Evolutionary conservation across 2,797 vertebrate genomes (phyloP).

Genomic region (Melanotaenia pygmaea): DNA sequence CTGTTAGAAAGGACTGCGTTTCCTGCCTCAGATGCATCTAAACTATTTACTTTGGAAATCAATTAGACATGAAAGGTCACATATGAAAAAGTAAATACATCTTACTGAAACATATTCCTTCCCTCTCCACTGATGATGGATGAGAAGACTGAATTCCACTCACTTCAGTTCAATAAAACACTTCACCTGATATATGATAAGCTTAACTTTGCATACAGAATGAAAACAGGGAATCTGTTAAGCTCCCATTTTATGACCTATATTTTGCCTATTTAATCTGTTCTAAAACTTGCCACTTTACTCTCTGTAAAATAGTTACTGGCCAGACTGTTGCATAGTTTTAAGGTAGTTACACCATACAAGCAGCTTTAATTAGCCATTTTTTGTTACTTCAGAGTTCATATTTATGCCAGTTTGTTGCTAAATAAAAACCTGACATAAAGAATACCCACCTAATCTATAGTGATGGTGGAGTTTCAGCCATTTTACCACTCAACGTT

Average conservation of each 20-base stretch:
- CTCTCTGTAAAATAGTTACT: not conserved
- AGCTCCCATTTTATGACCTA: not conserved
- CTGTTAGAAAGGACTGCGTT: constrained; percentile 12
- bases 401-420: too few relatives aligned
- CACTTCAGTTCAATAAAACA: not conserved
- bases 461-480: too few relatives aligned
- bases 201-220: constrained; percentile 5
- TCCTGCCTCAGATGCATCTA: constrained; percentile 7
- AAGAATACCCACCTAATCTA: too few relatives aligned
- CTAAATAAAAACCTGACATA: too few relatives aligned
- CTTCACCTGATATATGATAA: not conserved
- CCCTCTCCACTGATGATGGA: not conserved
- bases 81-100: not conserved
- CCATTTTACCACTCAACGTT: too few relatives aligned
- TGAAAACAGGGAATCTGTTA: not conserved
- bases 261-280: not conserved
- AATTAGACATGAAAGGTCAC: not conserved
- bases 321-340: not conserved
- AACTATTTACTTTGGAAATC: not conserved
- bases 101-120: not conserved
- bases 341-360: not conserved
- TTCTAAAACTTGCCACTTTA: not conserved
- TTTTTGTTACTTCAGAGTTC: too few relatives aligned
- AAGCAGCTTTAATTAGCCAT: not conserved
- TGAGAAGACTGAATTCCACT: constrained; percentile 1